These are phyloP conservation scores for Sycophila texana DNA, from an alignment of 2,888 invertebrate genomes.

Conservation along the genomic window DNA sequence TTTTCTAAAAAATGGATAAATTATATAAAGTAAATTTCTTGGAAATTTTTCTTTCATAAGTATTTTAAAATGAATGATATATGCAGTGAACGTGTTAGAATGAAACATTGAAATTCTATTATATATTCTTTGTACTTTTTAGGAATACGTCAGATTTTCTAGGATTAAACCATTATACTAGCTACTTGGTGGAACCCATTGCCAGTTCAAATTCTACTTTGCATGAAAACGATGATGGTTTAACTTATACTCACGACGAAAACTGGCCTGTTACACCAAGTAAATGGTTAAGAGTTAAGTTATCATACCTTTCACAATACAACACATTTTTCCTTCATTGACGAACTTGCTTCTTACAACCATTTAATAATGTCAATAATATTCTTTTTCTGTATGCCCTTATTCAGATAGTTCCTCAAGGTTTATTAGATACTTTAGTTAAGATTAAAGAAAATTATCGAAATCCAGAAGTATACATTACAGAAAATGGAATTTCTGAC, in stretches of 20 bases:
- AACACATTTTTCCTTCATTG: background rate
- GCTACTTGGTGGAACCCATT: conserved; percentile 57
- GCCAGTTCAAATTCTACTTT: conserved; percentile 4
- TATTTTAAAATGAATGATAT: too few relatives aligned
- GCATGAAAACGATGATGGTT: conserved; percentile 28
- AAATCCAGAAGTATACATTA: conserved; percentile 69
- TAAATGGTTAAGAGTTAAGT: conserved; percentile 17
- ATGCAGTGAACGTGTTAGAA: too few relatives aligned
- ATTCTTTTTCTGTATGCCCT: background rate
- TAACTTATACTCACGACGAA: conserved; percentile 14
- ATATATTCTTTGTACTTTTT: too few relatives aligned
- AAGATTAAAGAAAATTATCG: conserved; percentile 73
- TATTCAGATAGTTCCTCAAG: conserved; percentile 72
- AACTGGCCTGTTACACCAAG: background rate
- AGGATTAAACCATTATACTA: conserved; percentile 68
- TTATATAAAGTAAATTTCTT: conserved; percentile 50
- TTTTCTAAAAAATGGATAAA: conserved; percentile 78
- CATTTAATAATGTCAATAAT: background rate
- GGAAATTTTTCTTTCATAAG: too few relatives aligned
- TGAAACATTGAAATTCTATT: too few relatives aligned
- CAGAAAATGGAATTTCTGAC: conserved; percentile 74
- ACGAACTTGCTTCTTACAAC: background rate
- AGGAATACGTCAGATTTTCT: conserved; percentile 67
- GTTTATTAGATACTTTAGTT: conserved; percentile 72
- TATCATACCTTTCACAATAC: background rate